Evolutionary conservation across 2,113 vertebrate genomes (phyloP).

Genomic region (Papio anubis): DNA sequence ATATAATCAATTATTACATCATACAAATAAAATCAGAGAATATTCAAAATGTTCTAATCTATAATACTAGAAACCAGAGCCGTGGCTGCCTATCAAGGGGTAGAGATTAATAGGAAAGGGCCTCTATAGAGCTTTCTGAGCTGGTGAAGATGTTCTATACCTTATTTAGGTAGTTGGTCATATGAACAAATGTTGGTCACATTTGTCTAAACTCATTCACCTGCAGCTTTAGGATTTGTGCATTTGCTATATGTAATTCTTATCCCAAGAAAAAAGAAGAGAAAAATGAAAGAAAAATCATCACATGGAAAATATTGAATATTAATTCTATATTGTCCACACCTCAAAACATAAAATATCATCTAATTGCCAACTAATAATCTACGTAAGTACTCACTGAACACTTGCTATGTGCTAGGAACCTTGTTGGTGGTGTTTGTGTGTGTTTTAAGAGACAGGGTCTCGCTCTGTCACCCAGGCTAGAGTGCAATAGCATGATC

Average conservation of each 20-base stretch:
- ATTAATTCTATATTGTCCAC: neutral
- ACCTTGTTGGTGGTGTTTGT: too few species aligned
- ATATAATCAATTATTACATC: neutral
- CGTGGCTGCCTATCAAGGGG: neutral
- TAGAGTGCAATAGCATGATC: too few species aligned
- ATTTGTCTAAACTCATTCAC: neutral
- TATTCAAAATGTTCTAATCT: neutral
- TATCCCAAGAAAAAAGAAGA: neutral
- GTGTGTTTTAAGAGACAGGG: too few species aligned
- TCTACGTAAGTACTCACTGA: neutral
- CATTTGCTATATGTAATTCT: neutral
- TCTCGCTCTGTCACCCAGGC: too few species aligned
- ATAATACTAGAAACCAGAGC: neutral
- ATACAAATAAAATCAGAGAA: neutral
- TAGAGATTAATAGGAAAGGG: neutral
- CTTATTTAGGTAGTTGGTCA: neutral
- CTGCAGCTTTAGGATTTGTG: neutral
- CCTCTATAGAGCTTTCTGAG: neutral
- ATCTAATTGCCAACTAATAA: neutral
- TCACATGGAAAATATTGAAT: slow-evolving; percentile 3
- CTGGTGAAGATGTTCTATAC: neutral
- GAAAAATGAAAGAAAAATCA: neutral
- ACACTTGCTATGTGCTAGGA: neutral
- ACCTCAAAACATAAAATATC: neutral
- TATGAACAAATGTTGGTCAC: neutral